Percentiles rank a stretch among this genome's conserved stretches.
Evolutionary conservation across 2,113 vertebrate species (phyloP).

Genomic region (Benitochromis conjunctus): DNA sequence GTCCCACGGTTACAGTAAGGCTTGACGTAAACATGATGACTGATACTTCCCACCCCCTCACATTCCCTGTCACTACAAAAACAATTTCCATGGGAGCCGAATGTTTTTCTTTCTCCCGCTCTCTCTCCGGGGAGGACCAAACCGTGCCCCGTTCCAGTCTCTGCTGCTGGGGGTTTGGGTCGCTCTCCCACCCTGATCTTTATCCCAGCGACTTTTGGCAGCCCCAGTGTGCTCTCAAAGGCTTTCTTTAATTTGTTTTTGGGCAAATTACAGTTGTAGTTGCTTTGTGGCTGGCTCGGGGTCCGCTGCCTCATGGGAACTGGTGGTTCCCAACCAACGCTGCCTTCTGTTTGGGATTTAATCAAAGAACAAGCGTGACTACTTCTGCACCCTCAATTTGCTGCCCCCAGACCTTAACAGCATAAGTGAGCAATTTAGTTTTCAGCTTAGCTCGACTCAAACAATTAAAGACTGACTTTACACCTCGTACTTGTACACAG

Average conservation of each 20-base stretch:
- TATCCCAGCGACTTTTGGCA: slow-evolving; percentile 55
- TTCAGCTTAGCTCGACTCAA: background rate
- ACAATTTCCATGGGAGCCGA: slow-evolving; percentile 40
- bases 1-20: slow-evolving; percentile 32
- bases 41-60: slow-evolving; percentile 19
- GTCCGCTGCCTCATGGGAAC: slow-evolving; percentile 36
- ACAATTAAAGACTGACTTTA: background rate
- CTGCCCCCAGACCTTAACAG: slow-evolving; percentile 27
- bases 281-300: background rate
- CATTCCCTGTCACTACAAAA: slow-evolving; percentile 38
- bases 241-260: background rate
- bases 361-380: background rate
- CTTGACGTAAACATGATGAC: slow-evolving; percentile 33
- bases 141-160: slow-evolving; percentile 6
- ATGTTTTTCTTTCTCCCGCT: slow-evolving; percentile 44
- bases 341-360: background rate
- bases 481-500: background rate
- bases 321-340: background rate
- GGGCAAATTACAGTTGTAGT: background rate
- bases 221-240: background rate
- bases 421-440: slow-evolving; percentile 38
- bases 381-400: slow-evolving; percentile 27
- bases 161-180: background rate
- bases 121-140: slow-evolving; percentile 30
- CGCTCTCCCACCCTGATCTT: slow-evolving; percentile 55